Percentiles rank a stretch among this genome's conserved stretches.
Conservation (phyloP, 2,113 vertebrate genomes). For the Eupsittula cactorum region DNA sequence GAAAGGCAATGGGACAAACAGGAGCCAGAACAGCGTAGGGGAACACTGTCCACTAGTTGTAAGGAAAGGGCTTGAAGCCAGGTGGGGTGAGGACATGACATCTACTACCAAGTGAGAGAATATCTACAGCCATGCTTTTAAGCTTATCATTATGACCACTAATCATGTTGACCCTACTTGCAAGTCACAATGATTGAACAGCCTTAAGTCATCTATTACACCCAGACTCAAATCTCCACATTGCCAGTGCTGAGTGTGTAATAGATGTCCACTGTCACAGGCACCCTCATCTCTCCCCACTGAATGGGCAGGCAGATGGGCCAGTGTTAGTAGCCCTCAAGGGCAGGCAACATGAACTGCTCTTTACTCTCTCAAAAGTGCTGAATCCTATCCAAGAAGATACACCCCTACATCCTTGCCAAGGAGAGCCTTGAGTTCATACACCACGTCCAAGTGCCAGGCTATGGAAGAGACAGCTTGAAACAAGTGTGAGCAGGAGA, state of each 20-base stretch:
- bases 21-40: background rate
- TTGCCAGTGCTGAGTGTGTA: background rate
- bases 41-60: background rate
- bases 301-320: background rate
- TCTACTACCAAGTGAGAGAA: background rate
- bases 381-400: background rate
- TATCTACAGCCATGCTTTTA: background rate
- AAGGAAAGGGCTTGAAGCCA: background rate
- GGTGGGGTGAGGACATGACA: background rate
- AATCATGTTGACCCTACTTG: background rate
- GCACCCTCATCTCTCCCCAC: background rate
- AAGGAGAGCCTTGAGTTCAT: background rate
- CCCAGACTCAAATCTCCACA: background rate
- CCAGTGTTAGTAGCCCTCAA: background rate
- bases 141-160: background rate
- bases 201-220: background rate
- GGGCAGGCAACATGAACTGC: background rate
- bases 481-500: background rate
- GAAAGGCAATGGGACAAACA: background rate
- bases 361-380: background rate
- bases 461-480: background rate
- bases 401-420: background rate
- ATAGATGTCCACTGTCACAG: background rate
- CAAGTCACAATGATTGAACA: background rate
- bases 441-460: too few species aligned